Percentiles rank a stretch among this genome's conserved stretches.
Conservation (phyloP, 2,888 invertebrate species). For the Chloromyia formosa region DNA sequence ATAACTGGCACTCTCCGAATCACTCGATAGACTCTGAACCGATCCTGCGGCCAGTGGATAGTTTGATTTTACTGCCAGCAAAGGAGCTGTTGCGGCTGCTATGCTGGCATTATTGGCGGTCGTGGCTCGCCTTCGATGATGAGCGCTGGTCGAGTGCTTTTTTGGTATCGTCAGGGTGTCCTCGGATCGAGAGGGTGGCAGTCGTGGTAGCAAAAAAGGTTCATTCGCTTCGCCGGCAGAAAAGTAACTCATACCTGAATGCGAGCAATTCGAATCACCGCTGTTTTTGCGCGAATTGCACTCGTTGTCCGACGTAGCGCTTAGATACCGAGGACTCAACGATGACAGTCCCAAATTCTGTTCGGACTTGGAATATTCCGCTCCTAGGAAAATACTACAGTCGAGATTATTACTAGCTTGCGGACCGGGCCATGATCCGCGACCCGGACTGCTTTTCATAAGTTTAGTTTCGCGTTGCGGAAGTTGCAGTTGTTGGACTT, state of each 20-base stretch:
- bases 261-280: slow-evolving; percentile 69
- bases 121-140: slow-evolving; percentile 68
- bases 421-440: slow-evolving; percentile 89
- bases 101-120: slow-evolving; percentile 65
- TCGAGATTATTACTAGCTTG: slow-evolving; percentile 65
- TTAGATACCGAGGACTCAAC: slow-evolving; percentile 67
- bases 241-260: slow-evolving; percentile 66
- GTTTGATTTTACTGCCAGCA: slow-evolving; percentile 70
- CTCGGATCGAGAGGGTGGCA: slow-evolving; percentile 83
- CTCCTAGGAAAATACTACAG: slow-evolving; percentile 65
- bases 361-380: slow-evolving; percentile 86
- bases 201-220: slow-evolving; percentile 60
- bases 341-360: slow-evolving; percentile 67
- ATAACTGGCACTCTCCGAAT: slow-evolving; percentile 69
- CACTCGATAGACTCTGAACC: slow-evolving; percentile 73
- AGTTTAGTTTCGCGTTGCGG: slow-evolving; percentile 76
- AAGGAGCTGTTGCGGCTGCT: slow-evolving; percentile 73
- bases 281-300: slow-evolving; percentile 68
- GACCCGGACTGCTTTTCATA: slow-evolving; percentile 78
- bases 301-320: slow-evolving; percentile 61
- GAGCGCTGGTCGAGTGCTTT: slow-evolving; percentile 62
- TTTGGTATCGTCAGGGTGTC: slow-evolving; percentile 72
- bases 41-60: slow-evolving; percentile 75
- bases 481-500: slow-evolving; percentile 60
- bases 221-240: slow-evolving; percentile 58